Evolutionary conservation across 2,797 vertebrate genomes (phyloP).

Genomic region (Oryzias sinensis): DNA sequence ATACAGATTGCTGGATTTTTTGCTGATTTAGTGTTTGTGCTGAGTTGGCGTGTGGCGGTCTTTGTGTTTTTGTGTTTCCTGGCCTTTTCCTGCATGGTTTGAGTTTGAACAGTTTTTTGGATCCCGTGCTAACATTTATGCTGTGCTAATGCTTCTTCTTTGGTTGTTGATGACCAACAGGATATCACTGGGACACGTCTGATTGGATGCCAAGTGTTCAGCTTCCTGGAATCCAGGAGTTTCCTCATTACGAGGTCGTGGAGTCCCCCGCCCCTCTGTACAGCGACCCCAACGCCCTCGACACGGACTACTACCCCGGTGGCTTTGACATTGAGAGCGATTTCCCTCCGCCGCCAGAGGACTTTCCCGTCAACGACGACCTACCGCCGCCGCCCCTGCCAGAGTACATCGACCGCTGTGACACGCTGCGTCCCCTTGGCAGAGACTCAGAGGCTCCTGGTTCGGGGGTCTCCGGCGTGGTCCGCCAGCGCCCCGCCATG

Average conservation of each 20-base stretch:
- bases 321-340: conserved; percentile 98
- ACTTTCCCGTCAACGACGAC: conserved; percentile 89
- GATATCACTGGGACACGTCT: conserved; percentile 99
- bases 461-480: conserved; percentile 72
- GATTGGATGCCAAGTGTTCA: conserved; percentile 99
- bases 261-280: conserved; percentile 88
- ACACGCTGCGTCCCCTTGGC: conserved; percentile 82
- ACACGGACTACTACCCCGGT: conserved; percentile 97
- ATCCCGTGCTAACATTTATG: not conserved
- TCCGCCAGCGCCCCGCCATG: conserved; percentile 81
- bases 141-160: conserved; percentile 6
- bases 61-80: too few species aligned
- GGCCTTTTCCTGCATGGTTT: too few species aligned
- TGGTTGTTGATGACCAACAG: conserved; percentile 66
- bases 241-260: conserved; percentile 93
- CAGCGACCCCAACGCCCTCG: conserved; percentile 89
- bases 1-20: too few species aligned
- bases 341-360: conserved; percentile 94
- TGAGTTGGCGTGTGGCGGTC: too few species aligned
- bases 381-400: conserved; percentile 89
- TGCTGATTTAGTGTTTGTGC: too few species aligned
- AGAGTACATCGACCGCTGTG: conserved; percentile 85
- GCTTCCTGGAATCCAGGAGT: conserved; percentile 97
- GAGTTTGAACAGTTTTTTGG: too few species aligned
- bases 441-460: conserved; percentile 76